Conservation (phyloP, 2,113 vertebrate genomes). For the Platycercus adscitus region DNA sequence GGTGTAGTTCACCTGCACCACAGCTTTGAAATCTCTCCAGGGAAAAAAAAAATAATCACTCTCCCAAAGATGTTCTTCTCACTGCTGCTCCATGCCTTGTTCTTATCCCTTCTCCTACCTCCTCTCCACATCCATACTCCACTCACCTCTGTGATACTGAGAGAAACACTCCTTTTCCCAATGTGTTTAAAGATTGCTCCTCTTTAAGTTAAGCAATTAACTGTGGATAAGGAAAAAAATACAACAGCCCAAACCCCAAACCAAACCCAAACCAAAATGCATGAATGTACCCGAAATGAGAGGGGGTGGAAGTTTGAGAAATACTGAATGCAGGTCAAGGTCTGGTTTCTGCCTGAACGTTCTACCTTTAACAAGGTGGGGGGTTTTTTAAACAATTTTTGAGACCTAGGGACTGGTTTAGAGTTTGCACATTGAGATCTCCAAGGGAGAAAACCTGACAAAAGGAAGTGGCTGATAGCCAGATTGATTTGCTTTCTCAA, state of each 20-base stretch:
- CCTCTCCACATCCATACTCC: background rate
- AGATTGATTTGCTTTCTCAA: background rate
- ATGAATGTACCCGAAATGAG: background rate
- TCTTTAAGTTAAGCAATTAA: background rate
- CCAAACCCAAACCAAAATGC: background rate
- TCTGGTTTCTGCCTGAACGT: background rate
- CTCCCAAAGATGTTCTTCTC: background rate
- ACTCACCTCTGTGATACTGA: background rate
- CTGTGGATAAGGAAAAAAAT: background rate
- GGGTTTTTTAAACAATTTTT: background rate
- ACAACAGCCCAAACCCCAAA: background rate
- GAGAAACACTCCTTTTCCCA: background rate
- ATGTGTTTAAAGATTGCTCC: background rate
- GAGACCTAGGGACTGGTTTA: background rate
- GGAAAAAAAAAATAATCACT: background rate
- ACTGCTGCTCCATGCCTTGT: background rate
- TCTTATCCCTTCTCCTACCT: background rate
- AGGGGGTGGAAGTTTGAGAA: background rate
- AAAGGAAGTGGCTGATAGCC: background rate
- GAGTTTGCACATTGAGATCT: background rate
- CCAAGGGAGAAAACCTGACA: background rate
- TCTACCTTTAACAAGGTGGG: background rate
- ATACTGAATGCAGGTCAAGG: background rate
- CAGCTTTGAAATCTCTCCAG: background rate
- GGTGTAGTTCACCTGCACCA: background rate